Evolutionary conservation across 2,888 invertebrate species (phyloP).

Genomic region (Drosophila ochracea): DNA sequence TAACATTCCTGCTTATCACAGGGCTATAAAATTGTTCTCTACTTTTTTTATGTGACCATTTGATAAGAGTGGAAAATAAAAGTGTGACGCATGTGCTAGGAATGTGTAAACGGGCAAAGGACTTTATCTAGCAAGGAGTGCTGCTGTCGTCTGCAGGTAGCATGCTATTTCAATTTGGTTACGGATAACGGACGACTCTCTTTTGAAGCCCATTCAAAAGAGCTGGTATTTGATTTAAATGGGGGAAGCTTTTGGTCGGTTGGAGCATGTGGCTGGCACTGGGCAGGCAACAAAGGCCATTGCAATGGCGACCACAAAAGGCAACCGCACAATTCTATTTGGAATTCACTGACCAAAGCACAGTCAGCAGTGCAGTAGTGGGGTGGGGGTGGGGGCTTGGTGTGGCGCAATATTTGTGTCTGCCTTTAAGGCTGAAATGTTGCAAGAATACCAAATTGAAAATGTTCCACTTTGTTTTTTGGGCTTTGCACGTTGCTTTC

Average conservation of each 20-base stretch:
- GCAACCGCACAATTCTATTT: slow-evolving; percentile 73
- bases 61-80: slow-evolving; percentile 19
- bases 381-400: neutral
- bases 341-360: slow-evolving; percentile 36
- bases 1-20: slow-evolving; percentile 27
- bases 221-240: slow-evolving; percentile 3
- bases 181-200: neutral
- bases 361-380: slow-evolving; percentile 3
- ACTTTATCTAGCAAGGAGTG: slow-evolving; percentile 24
- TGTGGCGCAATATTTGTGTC: neutral
- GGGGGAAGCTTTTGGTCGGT: neutral
- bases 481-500: neutral
- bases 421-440: slow-evolving; percentile 16
- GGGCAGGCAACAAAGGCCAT: slow-evolving; percentile 29
- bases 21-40: slow-evolving; percentile 7
- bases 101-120: slow-evolving; percentile 30
- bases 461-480: slow-evolving; percentile 7
- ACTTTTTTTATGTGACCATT: slow-evolving; percentile 10
- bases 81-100: slow-evolving; percentile 48
- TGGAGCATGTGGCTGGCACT: neutral
- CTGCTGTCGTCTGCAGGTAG: slow-evolving; percentile 36
- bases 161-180: slow-evolving; percentile 2
- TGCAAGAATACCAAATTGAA: slow-evolving; percentile 21
- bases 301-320: slow-evolving; percentile 51
- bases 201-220: neutral